Percentiles rank a stretch among this genome's conserved stretches.
Conservation (phyloP, 2,888 invertebrate genomes). For the Ophion ellenae region DNA sequence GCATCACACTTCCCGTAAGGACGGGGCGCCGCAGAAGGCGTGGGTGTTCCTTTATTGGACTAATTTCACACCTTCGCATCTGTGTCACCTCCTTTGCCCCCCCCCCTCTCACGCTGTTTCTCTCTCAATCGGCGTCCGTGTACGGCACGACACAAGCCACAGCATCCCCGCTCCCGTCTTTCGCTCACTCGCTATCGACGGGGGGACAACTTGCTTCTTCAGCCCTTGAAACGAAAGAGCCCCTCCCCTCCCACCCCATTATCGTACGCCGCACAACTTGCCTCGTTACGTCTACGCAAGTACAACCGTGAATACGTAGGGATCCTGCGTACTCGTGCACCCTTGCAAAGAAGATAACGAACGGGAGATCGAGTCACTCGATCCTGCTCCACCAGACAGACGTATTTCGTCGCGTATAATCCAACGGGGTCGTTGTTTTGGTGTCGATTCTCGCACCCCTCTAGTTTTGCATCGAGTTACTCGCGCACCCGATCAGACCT, state of each 20-base stretch:
- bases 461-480: conserved; percentile 2
- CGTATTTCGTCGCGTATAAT: background rate
- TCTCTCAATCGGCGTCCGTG: conserved; percentile 35
- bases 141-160: conserved; percentile 30
- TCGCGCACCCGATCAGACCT: too few species aligned
- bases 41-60: conserved; percentile 81
- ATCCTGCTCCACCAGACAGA: conserved; percentile 27
- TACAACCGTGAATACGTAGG: conserved; percentile 75
- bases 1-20: conserved; percentile 51
- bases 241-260: conserved; percentile 8
- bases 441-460: conserved; percentile 31
- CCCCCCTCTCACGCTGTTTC: conserved; percentile 54
- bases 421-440: conserved; percentile 46
- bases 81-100: conserved; percentile 65
- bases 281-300: conserved; percentile 79
- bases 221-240: conserved; percentile 18
- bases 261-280: conserved; percentile 74
- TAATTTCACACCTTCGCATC: conserved; percentile 78
- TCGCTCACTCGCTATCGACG: conserved; percentile 12
- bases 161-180: conserved; percentile 32
- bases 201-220: conserved; percentile 20
- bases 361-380: conserved; percentile 65
- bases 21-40: conserved; percentile 73
- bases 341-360: conserved; percentile 70
- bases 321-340: conserved; percentile 67